These are phyloP conservation scores for Meda fulgida DNA, from an alignment of 2,797 vertebrate genomes.

Conservation along the genomic window DNA sequence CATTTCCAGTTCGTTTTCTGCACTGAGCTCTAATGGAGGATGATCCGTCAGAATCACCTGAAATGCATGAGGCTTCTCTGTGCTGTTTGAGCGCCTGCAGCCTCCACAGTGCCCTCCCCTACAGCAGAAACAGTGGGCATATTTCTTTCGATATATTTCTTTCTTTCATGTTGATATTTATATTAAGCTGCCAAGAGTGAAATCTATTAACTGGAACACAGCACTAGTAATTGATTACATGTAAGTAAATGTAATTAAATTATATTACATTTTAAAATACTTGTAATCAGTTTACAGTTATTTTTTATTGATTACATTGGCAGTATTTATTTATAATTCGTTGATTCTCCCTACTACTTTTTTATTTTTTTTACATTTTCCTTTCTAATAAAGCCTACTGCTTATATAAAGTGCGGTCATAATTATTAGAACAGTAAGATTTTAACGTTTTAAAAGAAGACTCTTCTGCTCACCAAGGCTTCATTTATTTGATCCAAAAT, in stretches of 20 bases:
- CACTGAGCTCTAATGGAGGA: conserved; percentile 90
- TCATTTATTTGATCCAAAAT: too few relatives aligned
- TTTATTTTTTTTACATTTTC: not conserved
- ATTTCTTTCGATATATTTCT: not conserved
- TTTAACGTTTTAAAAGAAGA: too few relatives aligned
- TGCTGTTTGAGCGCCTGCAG: conserved; percentile 90
- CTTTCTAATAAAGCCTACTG: not conserved
- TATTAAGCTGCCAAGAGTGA: not conserved
- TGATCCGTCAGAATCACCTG: conserved; percentile 92
- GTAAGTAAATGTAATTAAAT: not conserved
- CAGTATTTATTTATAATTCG: not conserved
- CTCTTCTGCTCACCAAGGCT: too few relatives aligned
- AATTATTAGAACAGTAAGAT: too few relatives aligned
- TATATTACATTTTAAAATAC: too few relatives aligned
- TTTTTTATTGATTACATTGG: not conserved
- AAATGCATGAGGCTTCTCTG: conserved; percentile 92
- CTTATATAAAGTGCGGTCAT: too few relatives aligned
- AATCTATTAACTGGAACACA: not conserved
- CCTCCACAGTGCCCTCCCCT: conserved; percentile 96
- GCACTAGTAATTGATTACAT: not conserved
- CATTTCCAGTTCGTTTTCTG: conserved; percentile 91
- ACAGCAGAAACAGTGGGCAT: conserved; percentile 34
- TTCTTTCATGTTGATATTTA: not conserved
- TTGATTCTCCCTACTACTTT: not conserved
- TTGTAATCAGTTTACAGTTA: too few relatives aligned